Evolutionary conservation across 1,140 invertebrate genomes (phyloP), one percentile per base, ranked within the genome.

Genomic region (Radopholus similis): DNA sequence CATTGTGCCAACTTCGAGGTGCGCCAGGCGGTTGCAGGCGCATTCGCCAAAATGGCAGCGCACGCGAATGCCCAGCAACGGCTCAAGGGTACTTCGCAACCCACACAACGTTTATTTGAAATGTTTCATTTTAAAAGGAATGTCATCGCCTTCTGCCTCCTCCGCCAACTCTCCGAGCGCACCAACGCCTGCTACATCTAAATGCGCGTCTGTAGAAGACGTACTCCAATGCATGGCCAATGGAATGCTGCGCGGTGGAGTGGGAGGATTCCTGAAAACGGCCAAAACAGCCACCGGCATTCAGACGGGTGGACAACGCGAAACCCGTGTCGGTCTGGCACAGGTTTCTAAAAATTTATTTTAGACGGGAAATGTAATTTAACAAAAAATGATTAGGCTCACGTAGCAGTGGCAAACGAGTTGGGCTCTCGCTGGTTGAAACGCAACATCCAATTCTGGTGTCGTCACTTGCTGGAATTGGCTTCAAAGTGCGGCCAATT

Each of bases 1-100:
- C 93, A 96, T 83, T 91, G 90, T 2, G 93, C 92, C 5, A 95
- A 92, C 84, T 95, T 95, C 84, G 92, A 96, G 85, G 91, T 93
- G 2, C 86, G 93, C 76, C 92, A 91, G 84, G 87, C 91, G 2
- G 90, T 97, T 44, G 92, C 94, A 4, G 90, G 92, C 83, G 86
- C 97, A 13, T 83, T 98, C 15, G 95, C 94, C 2, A 71, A 75
- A 30, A 34, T 75, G 26, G 75, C 76, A 5, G 34, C 83, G 89
- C 42, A 83, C 94, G 0, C n/a, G n/a, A n/a, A n/a, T n/a, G n/a
- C n/a, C n/a, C n/a, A n/a, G n/a, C n/a, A n/a, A n/a, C n/a, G n/a
- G n/a, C n/a, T 21, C 8, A 26, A 6, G 15, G 15, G 18, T 21
- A 70, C 9, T 70, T 51, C 15, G 47, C 47, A 51, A 4, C 18